Base-by-base conservation (phyloP, 2,888 invertebrate species). In the Heliconius charithonia region DNA sequence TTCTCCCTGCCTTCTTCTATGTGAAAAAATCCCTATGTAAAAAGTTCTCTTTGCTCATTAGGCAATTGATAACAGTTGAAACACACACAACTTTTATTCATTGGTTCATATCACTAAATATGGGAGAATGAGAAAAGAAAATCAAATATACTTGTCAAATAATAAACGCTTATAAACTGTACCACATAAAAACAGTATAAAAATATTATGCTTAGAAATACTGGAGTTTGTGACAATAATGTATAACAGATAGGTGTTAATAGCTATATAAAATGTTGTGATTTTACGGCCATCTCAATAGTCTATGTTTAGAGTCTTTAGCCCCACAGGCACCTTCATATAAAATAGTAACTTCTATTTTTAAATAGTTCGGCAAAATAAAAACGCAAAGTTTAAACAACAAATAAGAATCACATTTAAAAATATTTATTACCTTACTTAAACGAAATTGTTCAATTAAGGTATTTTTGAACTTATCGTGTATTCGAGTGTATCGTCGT, bases 121-220 rank as follows among this genome's bases (percentile, higher is more conserved):
- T 2, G 2, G n/a, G 59, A 59, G 59, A n/a, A 59, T 10, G 0
- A n/a, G 10, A 22, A 56, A 56, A n/a, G 2, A 56, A 56, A 56
- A 56, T 56, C 22, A 59, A 10, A 59, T 3, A 59, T n/a, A 59
- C n/a, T 63, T 29, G 27, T 25, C 10, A 10, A 63, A 63, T 27
- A 63, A 22, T 6, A 45, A 71, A 27, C 62, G 70, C 71, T 71
- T 77, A 25, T 77, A n/a, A 45, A 51, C 63, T 77, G 76, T 71
- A 71, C 71, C 71, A 65, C n/a, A 32, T 41, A 7, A 45, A 78
- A 70, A 32, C 37, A 45, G 45, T 75, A 75, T 70, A 51, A 37
- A 29, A 75, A 59, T 69, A 16, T 73, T 66, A 66, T 74, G 29
- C 63, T 74, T 27, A 74, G 19, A 74, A 65, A 72, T 72, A 72